A percentile compares a stretch with the other conserved stretches of the same genome.
Evolutionary conservation across 1,140 invertebrate genomes (phyloP).

Genomic region (Apocrypta bakeri): DNA sequence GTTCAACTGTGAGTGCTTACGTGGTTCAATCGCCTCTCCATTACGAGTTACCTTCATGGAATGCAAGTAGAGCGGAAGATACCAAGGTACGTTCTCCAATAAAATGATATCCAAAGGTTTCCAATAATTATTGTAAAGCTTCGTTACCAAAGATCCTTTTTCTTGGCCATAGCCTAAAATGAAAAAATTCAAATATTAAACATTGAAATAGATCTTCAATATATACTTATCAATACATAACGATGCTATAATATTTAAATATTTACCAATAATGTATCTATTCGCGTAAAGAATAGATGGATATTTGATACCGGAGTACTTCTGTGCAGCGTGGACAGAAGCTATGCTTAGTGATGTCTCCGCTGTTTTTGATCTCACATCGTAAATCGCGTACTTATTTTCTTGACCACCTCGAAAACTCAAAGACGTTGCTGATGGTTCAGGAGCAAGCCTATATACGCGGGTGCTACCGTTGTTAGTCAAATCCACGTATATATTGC

Average conservation of each 20-base stretch:
- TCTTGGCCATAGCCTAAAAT: conserved; percentile 84
- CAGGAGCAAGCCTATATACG: conserved; percentile 77
- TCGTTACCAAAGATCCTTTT: conserved; percentile 88
- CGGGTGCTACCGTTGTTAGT: conserved; percentile 77
- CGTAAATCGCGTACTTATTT: conserved; percentile 81
- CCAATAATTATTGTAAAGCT: conserved; percentile 86
- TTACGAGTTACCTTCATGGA: conserved; percentile 84
- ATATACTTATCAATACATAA: not conserved
- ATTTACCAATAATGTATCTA: conserved; percentile 85
- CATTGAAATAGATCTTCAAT: conserved; percentile 2
- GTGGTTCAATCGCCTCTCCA: conserved; percentile 76
- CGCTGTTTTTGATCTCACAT: conserved; percentile 74
- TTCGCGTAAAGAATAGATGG: conserved; percentile 85
- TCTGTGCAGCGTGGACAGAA: conserved; percentile 71
- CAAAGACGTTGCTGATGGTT: conserved; percentile 75
- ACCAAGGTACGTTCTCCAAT: conserved; percentile 94
- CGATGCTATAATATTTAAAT: conserved; percentile 21
- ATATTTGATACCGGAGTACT: conserved; percentile 74
- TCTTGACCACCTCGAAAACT: conserved; percentile 81
- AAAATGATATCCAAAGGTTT: conserved; percentile 81
- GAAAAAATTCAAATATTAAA: conserved; percentile 8
- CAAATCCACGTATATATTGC: conserved; percentile 90
- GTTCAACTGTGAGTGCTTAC: conserved; percentile 69
- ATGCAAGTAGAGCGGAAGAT: conserved; percentile 93
- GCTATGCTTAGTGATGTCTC: conserved; percentile 82